Percentiles rank a stretch among this genome's conserved stretches.
Evolutionary conservation across 1,140 invertebrate species (phyloP).

Genomic region (Ips nitidus): DNA sequence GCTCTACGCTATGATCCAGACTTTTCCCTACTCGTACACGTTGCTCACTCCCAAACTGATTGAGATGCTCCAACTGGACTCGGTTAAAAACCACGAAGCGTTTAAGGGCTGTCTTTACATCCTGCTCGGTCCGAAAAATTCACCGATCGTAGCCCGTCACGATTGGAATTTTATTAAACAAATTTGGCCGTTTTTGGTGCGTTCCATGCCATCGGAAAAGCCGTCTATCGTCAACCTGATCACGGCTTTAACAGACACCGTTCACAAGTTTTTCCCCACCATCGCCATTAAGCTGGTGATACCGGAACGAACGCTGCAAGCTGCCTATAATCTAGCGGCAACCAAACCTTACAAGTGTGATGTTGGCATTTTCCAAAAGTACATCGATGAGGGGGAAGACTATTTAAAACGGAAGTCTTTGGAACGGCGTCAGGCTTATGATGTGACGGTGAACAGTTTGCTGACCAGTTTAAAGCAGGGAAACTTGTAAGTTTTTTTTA

Average conservation of each 20-base stretch:
- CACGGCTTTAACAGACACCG: constrained; percentile 59
- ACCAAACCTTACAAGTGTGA: constrained; percentile 44
- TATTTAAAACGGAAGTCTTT: constrained; percentile 53
- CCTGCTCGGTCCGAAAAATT: constrained; percentile 65
- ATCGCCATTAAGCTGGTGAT: constrained; percentile 62
- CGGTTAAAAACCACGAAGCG: constrained; percentile 65
- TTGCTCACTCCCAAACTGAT: constrained; percentile 62
- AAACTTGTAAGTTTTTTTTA: constrained; percentile 65
- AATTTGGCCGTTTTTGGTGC: constrained; percentile 75
- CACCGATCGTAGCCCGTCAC: constrained; percentile 66
- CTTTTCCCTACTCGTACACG: constrained; percentile 64
- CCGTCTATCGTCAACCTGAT: constrained; percentile 75
- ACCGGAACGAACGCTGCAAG: constrained; percentile 56
- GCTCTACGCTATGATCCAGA: constrained; percentile 56
- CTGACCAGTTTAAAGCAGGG: constrained; percentile 64
- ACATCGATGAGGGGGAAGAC: constrained; percentile 53
- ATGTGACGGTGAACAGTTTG: constrained; percentile 63
- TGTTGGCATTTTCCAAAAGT: constrained; percentile 46
- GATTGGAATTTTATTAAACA: constrained; percentile 73
- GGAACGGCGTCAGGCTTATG: constrained; percentile 60
- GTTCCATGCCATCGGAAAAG: constrained; percentile 77
- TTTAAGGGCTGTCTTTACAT: constrained; percentile 82
- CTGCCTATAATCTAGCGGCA: constrained; percentile 56
- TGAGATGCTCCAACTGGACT: constrained; percentile 61
- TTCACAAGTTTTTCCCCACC: constrained; percentile 58